Evolutionary conservation across 2,797 vertebrate genomes (phyloP).

Genomic region (Pantherophis vulpinus): DNA sequence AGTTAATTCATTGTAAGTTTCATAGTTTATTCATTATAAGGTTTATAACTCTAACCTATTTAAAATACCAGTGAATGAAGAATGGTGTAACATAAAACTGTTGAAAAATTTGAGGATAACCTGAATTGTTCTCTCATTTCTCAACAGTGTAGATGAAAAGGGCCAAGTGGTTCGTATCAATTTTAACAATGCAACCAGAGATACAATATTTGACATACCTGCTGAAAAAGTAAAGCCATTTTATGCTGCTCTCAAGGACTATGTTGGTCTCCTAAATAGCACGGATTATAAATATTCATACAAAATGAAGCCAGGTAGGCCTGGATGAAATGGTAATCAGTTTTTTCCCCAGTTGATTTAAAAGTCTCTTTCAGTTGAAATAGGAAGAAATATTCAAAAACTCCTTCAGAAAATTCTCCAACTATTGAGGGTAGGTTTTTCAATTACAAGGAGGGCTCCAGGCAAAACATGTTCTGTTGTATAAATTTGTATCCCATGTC

Average conservation of each 20-base stretch:
- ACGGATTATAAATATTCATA: slow-evolving; percentile 80
- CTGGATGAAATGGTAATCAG: slow-evolving; percentile 39
- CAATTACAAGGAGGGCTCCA: background rate
- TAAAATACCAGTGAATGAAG: background rate
- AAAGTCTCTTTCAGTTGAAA: background rate
- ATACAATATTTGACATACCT: slow-evolving; percentile 86
- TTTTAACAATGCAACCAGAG: slow-evolving; percentile 93
- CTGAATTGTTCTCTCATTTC: slow-evolving; percentile 26
- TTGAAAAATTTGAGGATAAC: background rate
- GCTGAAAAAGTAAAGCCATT: slow-evolving; percentile 85
- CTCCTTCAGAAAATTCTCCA: background rate
- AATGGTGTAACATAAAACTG: background rate
- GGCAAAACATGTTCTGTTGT: background rate
- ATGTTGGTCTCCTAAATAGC: slow-evolving; percentile 79
- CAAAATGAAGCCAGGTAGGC: slow-evolving; percentile 88
- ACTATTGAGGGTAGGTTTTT: background rate
- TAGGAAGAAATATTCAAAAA: background rate
- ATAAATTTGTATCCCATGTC: background rate
- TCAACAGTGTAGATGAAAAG: slow-evolving; percentile 75
- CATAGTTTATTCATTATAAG: background rate
- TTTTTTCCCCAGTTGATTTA: background rate
- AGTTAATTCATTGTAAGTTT: background rate
- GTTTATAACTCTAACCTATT: background rate
- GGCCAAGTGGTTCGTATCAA: slow-evolving; percentile 82
- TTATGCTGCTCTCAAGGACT: slow-evolving; percentile 86